phyloP scores from a whole-genome alignment of 37 sponge, comb jelly and placozoan genomes.

The Diacarnus erythraeanus region DNA sequence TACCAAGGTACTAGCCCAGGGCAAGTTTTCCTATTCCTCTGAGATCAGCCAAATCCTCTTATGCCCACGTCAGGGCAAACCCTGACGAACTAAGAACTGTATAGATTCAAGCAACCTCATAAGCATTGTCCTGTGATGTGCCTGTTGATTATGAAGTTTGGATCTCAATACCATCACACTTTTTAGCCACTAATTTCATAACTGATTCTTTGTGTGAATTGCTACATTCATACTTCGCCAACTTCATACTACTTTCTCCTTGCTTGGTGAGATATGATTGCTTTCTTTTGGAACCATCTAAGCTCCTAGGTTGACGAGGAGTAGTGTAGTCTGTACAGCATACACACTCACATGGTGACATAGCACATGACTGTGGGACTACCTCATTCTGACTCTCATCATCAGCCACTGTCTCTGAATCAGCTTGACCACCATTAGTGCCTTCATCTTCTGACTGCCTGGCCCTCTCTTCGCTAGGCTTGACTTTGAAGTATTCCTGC shows the following conservation, averaged over 20 bases:
- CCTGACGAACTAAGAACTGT: constrained; percentile 37
- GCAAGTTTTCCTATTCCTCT: constrained; percentile 27
- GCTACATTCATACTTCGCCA: constrained; percentile 47
- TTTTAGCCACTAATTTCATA: constrained; percentile 1
- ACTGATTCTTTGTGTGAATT: constrained; percentile 19
- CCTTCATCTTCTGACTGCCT: constrained; percentile 4
- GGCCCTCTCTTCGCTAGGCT: constrained; percentile 1
- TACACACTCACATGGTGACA: constrained; percentile 22
- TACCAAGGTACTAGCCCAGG: constrained; percentile 23
- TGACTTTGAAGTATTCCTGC: constrained; percentile 4
- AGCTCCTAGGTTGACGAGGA: constrained; percentile 37
- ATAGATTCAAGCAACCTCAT: constrained; percentile 32
- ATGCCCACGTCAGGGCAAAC: constrained; percentile 45
- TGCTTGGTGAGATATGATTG: constrained; percentile 14
- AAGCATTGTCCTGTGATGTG: constrained; percentile 34
- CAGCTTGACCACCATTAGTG: neutral
- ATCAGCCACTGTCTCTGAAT: constrained; percentile 7
- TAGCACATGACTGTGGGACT: neutral
- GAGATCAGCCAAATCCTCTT: constrained; percentile 22
- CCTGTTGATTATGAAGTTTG: constrained; percentile 21
- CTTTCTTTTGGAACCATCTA: constrained; percentile 14
- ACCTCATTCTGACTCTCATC: constrained; percentile 11
- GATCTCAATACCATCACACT: constrained; percentile 25
- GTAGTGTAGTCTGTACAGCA: constrained; percentile 23
- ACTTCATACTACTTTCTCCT: constrained; percentile 18